Evolutionary conservation across 2,797 vertebrate species (phyloP), one percentile per base, ranked within the genome.

Genomic region (Falco biarmicus): DNA sequence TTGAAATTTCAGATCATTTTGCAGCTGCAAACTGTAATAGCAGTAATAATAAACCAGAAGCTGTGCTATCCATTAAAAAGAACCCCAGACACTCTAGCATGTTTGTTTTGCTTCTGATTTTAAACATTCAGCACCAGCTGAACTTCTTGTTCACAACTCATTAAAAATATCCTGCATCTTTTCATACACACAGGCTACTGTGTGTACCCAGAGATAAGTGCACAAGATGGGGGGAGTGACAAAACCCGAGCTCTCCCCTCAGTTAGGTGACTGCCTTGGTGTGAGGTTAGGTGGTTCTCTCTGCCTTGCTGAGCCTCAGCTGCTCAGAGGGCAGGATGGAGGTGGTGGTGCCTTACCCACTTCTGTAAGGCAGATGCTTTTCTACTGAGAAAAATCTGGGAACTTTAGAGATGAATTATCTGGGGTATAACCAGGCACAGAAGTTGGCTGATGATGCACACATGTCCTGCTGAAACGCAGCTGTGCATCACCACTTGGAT

Each of bases 11-110:
- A 94, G 93, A 95, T 95, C 95, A 41, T 93, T 96, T 94, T 91
- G 83, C 96, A 97, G 96, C 96, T 97, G 97, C 95, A 95, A 95
- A 97, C 94, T 95, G 94, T 96, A 96, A 97, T 96, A 91, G 91
- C 92, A 69, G 96, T 80, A 96, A 97, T 96, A 96, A 97, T 96
- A 97, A 96, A 96, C 69, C 86, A 95, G 96, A 97, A 97, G 96
- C 95, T 95, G 95, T 92, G 95, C 94, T 94, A 94, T 79, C 96
- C 95, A 93, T 97, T 97, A 96, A 94, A 97, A 96, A 94, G 94
- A 96, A 82, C 84, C 95, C 94, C 91, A 95, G 95, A 97, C 90
- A 92, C 95, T 90, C 65, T 26, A 47, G 68, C 91, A 15, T 83
- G 94, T 96, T 96, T 96, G 96, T 93, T 96, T 96, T 95, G 74